Conservation (phyloP, 2,113 vertebrate species). For the Tringa solitaria region DNA sequence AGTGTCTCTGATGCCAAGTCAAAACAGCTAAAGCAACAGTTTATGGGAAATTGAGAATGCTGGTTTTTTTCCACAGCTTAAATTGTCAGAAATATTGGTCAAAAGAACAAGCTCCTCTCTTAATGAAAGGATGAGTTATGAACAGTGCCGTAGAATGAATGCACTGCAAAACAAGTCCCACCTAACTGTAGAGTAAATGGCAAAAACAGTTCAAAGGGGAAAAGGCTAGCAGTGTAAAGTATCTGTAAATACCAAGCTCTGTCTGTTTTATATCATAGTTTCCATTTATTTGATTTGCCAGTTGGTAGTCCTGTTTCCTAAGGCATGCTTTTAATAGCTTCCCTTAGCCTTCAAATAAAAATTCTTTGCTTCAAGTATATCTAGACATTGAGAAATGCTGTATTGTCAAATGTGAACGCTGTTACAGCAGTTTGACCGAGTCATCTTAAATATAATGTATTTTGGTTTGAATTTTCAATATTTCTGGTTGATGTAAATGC, state of each 20-base stretch:
- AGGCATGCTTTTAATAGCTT: not conserved
- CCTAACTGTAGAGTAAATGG: not conserved
- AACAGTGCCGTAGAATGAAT: not conserved
- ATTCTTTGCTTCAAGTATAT: not conserved
- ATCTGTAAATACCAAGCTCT: not conserved
- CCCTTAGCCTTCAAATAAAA: slow-evolving; percentile 9
- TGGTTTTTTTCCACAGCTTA: not conserved
- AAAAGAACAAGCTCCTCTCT: not conserved
- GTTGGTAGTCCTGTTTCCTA: not conserved
- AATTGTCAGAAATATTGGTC: slow-evolving; percentile 14
- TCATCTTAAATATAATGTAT: not conserved
- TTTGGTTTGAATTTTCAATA: not conserved
- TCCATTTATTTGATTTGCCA: slow-evolving; percentile 16
- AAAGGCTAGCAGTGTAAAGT: not conserved
- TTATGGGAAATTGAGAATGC: not conserved
- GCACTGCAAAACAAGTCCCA: not conserved
- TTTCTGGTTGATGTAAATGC: not conserved
- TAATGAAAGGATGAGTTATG: slow-evolving; percentile 20
- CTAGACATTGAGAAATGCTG: not conserved
- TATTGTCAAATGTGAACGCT: not conserved
- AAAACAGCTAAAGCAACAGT: slow-evolving; percentile 26
- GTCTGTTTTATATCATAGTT: not conserved
- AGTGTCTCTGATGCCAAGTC: not conserved
- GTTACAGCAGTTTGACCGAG: not conserved
- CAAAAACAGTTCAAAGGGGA: not conserved